Evolutionary conservation across 2,113 vertebrate species (phyloP).

Genomic region (Rhea pennata): DNA sequence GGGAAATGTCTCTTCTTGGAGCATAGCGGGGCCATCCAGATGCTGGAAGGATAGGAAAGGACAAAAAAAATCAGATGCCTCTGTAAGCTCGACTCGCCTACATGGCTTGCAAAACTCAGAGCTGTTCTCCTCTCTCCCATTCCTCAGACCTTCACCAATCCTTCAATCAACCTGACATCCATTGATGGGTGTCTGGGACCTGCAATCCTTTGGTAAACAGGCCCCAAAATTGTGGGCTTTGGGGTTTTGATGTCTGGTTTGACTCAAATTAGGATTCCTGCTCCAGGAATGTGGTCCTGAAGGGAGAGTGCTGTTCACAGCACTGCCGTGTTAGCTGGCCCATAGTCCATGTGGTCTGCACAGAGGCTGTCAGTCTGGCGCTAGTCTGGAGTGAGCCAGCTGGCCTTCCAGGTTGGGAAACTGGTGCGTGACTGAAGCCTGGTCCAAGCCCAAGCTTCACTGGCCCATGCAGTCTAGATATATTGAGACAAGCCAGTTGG

Average conservation of each 20-base stretch:
- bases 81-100: neutral
- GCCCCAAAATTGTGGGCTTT: neutral
- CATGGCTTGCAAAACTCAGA: neutral
- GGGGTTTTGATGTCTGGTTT: neutral
- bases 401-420: neutral
- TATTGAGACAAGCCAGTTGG: neutral
- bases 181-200: neutral
- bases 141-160: accelerated
- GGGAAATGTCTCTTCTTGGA: neutral
- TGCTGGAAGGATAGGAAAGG: neutral
- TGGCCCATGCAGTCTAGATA: neutral
- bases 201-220: neutral
- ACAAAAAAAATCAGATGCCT: neutral
- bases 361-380: neutral
- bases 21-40: neutral
- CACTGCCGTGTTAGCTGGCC: neutral
- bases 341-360: accelerated
- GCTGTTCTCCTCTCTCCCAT: neutral
- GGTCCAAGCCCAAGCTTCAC: neutral
- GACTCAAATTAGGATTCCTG: neutral
- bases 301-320: neutral
- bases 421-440: neutral
- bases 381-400: neutral
- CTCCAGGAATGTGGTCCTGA: accelerated
- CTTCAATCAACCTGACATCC: neutral